A percentile compares a stretch with the other conserved stretches of the same genome.
Conservation (phyloP, 2,888 invertebrate genomes). For the Drosophila rellima region DNA sequence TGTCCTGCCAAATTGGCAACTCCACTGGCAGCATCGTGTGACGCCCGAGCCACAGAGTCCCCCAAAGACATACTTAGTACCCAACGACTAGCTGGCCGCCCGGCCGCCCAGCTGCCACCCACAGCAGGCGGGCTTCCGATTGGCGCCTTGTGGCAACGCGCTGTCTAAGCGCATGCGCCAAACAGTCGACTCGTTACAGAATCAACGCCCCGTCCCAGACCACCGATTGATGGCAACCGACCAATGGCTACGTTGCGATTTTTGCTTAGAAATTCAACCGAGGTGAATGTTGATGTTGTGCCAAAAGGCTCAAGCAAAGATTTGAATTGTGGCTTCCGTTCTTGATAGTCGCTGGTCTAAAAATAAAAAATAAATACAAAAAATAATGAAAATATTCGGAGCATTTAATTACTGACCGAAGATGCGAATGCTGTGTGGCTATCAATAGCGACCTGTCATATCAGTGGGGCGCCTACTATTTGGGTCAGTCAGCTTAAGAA, state of each 20-base stretch:
- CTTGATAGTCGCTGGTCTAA: slow-evolving; percentile 43
- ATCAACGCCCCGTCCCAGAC: slow-evolving; percentile 6
- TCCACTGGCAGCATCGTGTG: slow-evolving; percentile 17
- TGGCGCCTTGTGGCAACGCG: slow-evolving; percentile 49
- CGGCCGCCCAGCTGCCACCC: slow-evolving; percentile 40
- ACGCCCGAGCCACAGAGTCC: slow-evolving; percentile 9
- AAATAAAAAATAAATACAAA: slow-evolving; percentile 26
- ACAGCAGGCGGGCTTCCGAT: slow-evolving; percentile 57
- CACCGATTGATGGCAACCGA: slow-evolving; percentile 26
- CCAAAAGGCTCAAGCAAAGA: slow-evolving; percentile 19
- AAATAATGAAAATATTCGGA: slow-evolving; percentile 2
- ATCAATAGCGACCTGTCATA: slow-evolving; percentile 53
- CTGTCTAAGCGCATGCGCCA: slow-evolving; percentile 48
- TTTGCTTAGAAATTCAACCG: slow-evolving; percentile 24
- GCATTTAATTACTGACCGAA: slow-evolving; percentile 38
- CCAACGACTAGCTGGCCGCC: background rate
- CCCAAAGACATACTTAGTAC: too few species aligned
- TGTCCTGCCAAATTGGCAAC: slow-evolving; percentile 30
- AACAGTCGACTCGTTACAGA: slow-evolving; percentile 8
- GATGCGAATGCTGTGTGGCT: slow-evolving; percentile 29
- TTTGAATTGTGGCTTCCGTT: slow-evolving; percentile 53
- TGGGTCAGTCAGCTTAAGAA: slow-evolving; percentile 57
- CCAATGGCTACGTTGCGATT: slow-evolving; percentile 66
- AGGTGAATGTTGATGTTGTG: background rate
- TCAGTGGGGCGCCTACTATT: slow-evolving; percentile 48